Evolutionary conservation across 2,113 vertebrate species (phyloP), one percentile per base, ranked within the genome.

Genomic region (Spilogale gracilis): DNA sequence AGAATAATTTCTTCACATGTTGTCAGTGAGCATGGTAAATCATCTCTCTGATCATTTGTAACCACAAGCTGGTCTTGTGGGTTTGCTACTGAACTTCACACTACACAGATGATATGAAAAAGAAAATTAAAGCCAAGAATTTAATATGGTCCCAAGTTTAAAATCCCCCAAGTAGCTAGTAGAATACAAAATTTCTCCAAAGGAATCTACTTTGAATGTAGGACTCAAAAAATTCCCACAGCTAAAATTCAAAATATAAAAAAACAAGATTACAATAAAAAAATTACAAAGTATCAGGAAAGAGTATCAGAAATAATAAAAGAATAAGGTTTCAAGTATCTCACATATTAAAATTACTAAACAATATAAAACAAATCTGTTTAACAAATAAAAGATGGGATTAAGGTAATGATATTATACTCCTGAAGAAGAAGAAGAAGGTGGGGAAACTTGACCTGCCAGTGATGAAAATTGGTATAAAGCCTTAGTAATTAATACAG

Each of bases 61-160:
- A 63, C 17, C 27, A 89, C 3, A 61, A 89, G 17, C 21, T 92
- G 20, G 17, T 79, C 38, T 65, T 69, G 10, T 86, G 43, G 27
- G 58, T 88, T 76, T 95, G 79, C 78, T 89, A 43, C 43, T 61
- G 52, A 89, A 83, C 45, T 83, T 89, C 93, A 92, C 9, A 38
- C 50, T 82, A 79, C 5, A 45, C n/a, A 67, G 5, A 4, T 91
- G 58, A 76, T 74, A 58, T 14, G 50, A 83, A 92, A 38, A 32
- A 38, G 82, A 58, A 94, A 86, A 85, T 94, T 71, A 87, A 96
- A 81, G 50, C 50, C 17, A 83, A 67, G 45, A 88, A 88, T 92
- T 61, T 88, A 58, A 27, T 5, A 1, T 84, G n/a, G 52, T 71
- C 27, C 60, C 80, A 83, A 65, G 50, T 50, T 74, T 94, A 58